These are phyloP conservation scores for Ylistrum balloti DNA, from an alignment of 1,140 invertebrate genomes.

Conservation along the genomic window DNA sequence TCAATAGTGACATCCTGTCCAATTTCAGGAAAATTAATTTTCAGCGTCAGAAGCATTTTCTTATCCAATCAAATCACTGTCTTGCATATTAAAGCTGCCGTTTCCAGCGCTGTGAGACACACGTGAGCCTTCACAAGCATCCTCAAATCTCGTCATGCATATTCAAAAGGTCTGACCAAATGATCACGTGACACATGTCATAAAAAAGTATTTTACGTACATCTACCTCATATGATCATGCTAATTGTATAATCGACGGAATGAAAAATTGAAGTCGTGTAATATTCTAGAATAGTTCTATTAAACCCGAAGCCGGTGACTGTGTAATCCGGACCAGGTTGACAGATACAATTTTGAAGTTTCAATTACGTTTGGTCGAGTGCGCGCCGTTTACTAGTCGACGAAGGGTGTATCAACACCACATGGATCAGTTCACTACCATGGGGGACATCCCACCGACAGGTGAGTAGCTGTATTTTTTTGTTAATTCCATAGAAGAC, in stretches of 20 bases:
- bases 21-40: too few species aligned
- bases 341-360: constrained; percentile 34
- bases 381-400: constrained; percentile 23
- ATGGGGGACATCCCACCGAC: constrained; percentile 29
- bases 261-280: background rate
- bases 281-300: background rate
- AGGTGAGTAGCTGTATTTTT: constrained; percentile 13
- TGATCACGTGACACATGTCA: background rate
- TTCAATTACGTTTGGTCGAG: background rate
- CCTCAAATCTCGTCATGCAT: background rate
- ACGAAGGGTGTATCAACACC: background rate
- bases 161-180: constrained; percentile 35
- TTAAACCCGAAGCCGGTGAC: constrained; percentile 2
- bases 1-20: too few species aligned
- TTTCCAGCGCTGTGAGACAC: background rate
- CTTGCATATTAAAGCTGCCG: background rate
- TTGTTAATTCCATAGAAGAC: background rate
- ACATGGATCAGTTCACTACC: constrained; percentile 24
- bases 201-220: background rate
- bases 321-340: background rate
- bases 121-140: background rate
- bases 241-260: background rate
- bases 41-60: background rate
- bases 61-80: constrained; percentile 8
- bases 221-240: background rate